A percentile compares a stretch with the other conserved stretches of the same genome.
phyloP scores from a whole-genome alignment of 2,888 invertebrate genomes.

The Tinea trinotella region DNA sequence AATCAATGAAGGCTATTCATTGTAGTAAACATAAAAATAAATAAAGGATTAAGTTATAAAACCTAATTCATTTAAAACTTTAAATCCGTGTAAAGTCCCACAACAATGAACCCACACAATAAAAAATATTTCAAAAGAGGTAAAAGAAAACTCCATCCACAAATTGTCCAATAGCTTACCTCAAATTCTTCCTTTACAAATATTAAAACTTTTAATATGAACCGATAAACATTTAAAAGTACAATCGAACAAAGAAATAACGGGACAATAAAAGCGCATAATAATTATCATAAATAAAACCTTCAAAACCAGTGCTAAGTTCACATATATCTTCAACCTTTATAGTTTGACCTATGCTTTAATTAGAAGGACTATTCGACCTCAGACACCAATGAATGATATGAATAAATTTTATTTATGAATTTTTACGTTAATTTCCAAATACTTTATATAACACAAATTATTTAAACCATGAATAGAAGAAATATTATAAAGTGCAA shows the following conservation, averaged over 20 bases:
- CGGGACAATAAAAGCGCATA: constrained; percentile 16
- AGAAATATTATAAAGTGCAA: too few relatives aligned
- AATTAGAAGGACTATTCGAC: background rate
- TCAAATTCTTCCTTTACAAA: background rate
- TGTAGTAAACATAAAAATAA: too few relatives aligned
- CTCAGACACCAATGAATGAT: too few relatives aligned
- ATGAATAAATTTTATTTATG: too few relatives aligned
- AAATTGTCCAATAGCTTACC: background rate
- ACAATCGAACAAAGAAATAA: constrained; percentile 12
- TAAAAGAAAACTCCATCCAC: background rate
- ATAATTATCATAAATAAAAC: constrained; percentile 18
- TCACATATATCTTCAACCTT: background rate
- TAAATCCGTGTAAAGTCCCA: too few relatives aligned
- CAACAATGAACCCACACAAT: too few relatives aligned
- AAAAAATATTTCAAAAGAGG: background rate
- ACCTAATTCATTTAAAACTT: too few relatives aligned
- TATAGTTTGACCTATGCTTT: background rate
- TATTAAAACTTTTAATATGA: constrained; percentile 7
- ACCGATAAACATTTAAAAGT: constrained; percentile 2
- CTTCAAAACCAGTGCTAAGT: constrained; percentile 10
- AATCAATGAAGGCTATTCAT: too few relatives aligned
- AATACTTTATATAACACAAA: too few relatives aligned
- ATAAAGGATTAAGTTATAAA: too few relatives aligned
- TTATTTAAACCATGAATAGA: too few relatives aligned
- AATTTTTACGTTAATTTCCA: too few relatives aligned